Conservation (phyloP, 2,888 invertebrate species). For the Leptothorax acervorum region DNA sequence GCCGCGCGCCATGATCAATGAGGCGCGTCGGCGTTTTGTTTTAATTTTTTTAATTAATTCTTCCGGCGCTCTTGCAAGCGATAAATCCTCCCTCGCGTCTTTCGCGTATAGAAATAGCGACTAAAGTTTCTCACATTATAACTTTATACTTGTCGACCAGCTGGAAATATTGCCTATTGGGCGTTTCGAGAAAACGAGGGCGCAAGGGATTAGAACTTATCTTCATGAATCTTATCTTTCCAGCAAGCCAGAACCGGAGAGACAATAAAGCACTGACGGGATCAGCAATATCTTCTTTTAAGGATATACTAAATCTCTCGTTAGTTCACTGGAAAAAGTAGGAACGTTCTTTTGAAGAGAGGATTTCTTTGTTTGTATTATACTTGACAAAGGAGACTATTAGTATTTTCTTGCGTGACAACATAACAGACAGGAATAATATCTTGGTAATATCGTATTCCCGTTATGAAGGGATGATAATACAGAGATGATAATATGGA, state of each 20-base stretch:
- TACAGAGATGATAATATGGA: not conserved
- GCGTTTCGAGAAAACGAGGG: conserved; percentile 22
- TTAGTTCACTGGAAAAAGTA: not conserved
- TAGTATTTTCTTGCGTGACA: not conserved
- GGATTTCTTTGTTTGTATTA: not conserved
- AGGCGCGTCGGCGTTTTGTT: not conserved
- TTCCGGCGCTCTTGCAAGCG: not conserved
- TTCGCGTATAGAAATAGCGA: not conserved
- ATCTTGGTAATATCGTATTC: not conserved
- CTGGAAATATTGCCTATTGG: conserved; percentile 9
- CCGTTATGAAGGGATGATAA: conserved; percentile 3
- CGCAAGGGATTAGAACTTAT: conserved; percentile 32
- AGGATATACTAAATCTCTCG: conserved; percentile 12
- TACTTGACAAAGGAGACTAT: conserved; percentile 1
- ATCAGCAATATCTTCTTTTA: conserved; percentile 2
- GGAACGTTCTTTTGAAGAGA: not conserved
- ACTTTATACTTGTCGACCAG: conserved; percentile 20
- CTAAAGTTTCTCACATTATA: conserved; percentile 23
- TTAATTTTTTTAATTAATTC: conserved; percentile 47
- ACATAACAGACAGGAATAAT: not conserved
- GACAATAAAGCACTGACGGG: conserved; percentile 12
- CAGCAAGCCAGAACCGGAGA: not conserved
- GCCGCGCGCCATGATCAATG: not conserved
- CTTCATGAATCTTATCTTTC: conserved; percentile 10
- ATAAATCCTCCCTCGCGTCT: not conserved